Evolutionary conservation across 1,140 invertebrate genomes (phyloP), one percentile per base, ranked within the genome.

Genomic region (Ephestia elutella): DNA sequence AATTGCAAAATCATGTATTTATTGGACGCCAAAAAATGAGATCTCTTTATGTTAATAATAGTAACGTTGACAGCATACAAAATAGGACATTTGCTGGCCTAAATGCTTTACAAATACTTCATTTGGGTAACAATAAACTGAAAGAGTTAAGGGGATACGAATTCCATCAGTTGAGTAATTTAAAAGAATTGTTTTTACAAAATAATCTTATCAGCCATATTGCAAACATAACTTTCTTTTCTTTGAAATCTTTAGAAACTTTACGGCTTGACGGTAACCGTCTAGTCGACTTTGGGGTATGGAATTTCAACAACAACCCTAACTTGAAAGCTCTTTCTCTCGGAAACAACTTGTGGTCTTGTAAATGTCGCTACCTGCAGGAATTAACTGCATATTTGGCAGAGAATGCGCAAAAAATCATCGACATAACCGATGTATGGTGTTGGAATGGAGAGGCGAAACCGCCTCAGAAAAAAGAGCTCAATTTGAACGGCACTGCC

Each of bases 61-160:
- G 95, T 73, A 92, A 93, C 25, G 93, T 98, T 62, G 94, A 95
- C 63, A 92, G 91, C 49, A 97, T 98, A 68, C 94, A 96, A 79
- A 98, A 98, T 80, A 93, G 95, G 67, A 97, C 96, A 2, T 98
- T 98, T 87, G 96, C 97, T 74, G 96, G 96, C 9, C 87, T 98
- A 51, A 93, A 93, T 68, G 92, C 94, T 50, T 89, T 98, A 54
- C 92, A 95, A 86, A 92, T 92, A 49, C 89, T 98, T 0, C 95
- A 98, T 81, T 89, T 98, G 48, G 95, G 96, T 71, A 93, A 96
- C 77, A 98, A 98, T 86, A 91, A 92, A 54, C 90, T 98, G 30
- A 91, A 90, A 53, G 92, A 93, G 61, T 88, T 98, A 8, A 93
- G 95, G 65, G 96, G 96, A 10, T 97, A 93, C 81, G 96, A 98